Conservation (phyloP, 2,113 vertebrate genomes). For the Donacobius atricapilla region DNA sequence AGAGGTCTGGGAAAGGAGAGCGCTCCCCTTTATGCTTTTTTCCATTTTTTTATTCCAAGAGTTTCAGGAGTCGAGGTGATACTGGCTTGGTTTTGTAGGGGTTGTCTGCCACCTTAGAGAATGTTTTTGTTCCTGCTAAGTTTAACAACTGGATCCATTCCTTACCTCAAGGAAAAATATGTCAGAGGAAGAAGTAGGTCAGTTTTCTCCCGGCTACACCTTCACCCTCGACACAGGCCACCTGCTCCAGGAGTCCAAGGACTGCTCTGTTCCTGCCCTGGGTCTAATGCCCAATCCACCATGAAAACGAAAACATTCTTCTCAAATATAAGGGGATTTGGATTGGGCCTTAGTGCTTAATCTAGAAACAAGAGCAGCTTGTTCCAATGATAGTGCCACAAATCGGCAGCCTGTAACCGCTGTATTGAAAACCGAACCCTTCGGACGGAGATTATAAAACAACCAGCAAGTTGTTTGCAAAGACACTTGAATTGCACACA, state of each 20-base stretch:
- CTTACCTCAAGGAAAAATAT: not conserved
- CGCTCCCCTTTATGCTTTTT: accelerated
- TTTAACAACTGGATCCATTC: not conserved
- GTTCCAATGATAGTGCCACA: not conserved
- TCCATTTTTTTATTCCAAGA: not conserved
- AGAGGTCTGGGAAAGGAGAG: not conserved
- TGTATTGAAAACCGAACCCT: not conserved
- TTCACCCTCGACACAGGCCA: not conserved
- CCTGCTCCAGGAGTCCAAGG: not conserved
- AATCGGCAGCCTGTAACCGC: not conserved
- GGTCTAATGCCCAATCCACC: not conserved
- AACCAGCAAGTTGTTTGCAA: not conserved
- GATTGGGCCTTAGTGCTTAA: not conserved
- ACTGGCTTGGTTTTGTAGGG: not conserved
- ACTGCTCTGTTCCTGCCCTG: not conserved
- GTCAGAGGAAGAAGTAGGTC: not conserved
- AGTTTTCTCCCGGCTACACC: not conserved
- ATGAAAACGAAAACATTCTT: not conserved
- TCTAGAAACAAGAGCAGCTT: slow-evolving; percentile 42
- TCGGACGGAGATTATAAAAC: not conserved
- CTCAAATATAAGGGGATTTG: slow-evolving; percentile 15
- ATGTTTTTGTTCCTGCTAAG: not conserved
- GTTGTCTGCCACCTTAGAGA: not conserved
- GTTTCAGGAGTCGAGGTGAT: not conserved
- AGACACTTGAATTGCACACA: not conserved